Percentiles rank a stretch among this genome's conserved stretches.
Evolutionary conservation across 2,888 invertebrate genomes (phyloP).

Genomic region (Agonopterix heracliana): DNA sequence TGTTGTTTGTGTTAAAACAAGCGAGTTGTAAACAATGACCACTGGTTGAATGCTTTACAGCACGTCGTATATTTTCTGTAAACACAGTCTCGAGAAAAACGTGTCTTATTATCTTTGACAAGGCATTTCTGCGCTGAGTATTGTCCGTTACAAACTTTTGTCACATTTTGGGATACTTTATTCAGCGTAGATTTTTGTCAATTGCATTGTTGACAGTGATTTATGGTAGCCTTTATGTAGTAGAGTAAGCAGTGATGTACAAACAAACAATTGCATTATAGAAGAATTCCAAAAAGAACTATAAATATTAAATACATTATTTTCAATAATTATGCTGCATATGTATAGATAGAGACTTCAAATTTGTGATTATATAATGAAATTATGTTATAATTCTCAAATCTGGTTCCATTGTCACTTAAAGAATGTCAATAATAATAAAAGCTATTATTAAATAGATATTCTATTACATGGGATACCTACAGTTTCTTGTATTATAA

Average conservation of each 20-base stretch:
- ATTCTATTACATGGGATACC: background rate
- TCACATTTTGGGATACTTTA: conserved; percentile 27
- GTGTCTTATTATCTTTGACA: conserved; percentile 38
- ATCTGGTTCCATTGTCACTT: background rate
- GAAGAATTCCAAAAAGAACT: conserved; percentile 5
- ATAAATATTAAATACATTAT: background rate
- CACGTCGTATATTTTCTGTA: conserved; percentile 50
- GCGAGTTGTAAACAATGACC: conserved; percentile 45
- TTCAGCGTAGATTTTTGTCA: conserved; percentile 41
- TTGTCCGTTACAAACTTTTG: conserved; percentile 45
- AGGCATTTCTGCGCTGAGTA: conserved; percentile 35
- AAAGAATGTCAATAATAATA: background rate
- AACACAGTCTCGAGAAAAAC: conserved; percentile 33
- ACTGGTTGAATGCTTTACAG: conserved; percentile 45
- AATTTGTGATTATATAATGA: too few relatives aligned
- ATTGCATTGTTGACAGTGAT: conserved; percentile 57
- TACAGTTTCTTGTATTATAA: conserved; percentile 20
- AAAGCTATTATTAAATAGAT: background rate
- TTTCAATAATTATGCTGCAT: too few relatives aligned
- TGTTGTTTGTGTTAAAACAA: conserved; percentile 35
- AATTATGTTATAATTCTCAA: background rate
- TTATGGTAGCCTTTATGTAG: conserved; percentile 45
- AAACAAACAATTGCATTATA: conserved; percentile 24
- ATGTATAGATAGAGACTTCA: too few relatives aligned
- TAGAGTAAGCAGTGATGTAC: conserved; percentile 21